phyloP scores from a whole-genome alignment of 37 sponge, comb jelly and placozoan genomes.

The Beroe ovata region DNA sequence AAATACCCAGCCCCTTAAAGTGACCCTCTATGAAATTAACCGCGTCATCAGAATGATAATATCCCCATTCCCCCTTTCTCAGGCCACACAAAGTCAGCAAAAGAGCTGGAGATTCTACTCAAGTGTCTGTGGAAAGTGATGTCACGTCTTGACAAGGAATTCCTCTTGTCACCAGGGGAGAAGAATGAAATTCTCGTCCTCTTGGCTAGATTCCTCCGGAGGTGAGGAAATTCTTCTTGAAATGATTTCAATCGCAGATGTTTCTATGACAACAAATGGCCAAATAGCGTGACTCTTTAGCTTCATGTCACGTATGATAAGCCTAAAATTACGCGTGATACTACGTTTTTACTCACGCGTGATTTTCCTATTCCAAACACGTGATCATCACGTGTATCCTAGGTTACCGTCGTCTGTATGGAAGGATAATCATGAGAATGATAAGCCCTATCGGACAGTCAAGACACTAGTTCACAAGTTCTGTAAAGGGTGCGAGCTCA shows the following conservation, averaged over 20 bases:
- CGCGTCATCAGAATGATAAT: not conserved
- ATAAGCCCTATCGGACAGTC: constrained; percentile 81
- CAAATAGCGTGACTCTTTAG: too few relatives aligned
- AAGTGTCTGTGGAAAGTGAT: constrained; percentile 41
- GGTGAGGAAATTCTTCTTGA: not conserved
- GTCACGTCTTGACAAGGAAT: not conserved
- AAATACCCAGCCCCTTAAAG: too few relatives aligned
- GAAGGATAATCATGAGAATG: constrained; percentile 66
- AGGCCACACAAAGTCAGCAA: not conserved
- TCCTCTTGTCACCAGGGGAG: not conserved
- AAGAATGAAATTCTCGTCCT: not conserved
- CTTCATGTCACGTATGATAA: too few relatives aligned
- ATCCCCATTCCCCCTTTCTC: not conserved
- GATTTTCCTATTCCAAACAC: too few relatives aligned
- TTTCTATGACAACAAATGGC: too few relatives aligned
- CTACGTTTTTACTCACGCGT: too few relatives aligned
- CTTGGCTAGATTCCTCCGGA: not conserved
- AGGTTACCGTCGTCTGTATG: constrained; percentile 30
- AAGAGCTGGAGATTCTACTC: constrained; percentile 16
- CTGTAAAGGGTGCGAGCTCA: constrained; percentile 69
- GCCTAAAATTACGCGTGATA: too few relatives aligned
- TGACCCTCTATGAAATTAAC: not conserved
- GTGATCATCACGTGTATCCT: too few relatives aligned
- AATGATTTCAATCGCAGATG: too few relatives aligned
- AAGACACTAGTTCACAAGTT: constrained; percentile 86